Base-by-base conservation (phyloP, 2,888 invertebrate genomes). In the Cremastobaeus sp. region DNA sequence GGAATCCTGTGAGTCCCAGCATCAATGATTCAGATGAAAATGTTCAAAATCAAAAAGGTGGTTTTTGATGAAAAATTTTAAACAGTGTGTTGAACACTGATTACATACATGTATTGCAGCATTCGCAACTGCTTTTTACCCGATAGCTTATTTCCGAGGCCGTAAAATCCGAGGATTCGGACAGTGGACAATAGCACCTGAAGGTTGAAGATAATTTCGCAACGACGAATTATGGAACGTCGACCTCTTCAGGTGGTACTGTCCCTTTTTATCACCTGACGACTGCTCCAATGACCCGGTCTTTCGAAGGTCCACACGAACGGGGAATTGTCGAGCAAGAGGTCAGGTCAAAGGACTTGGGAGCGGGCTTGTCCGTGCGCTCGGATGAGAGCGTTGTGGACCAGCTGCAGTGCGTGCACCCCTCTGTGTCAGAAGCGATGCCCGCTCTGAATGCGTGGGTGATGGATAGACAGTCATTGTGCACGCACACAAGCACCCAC, bases 391-490 rank as follows among this genome's bases (percentile, higher is more conserved):
- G 43, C 25, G 45, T 11, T n/a, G 9, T 25, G 52, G 69, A 54
- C 75, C 77, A 76, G 76, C 75, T 77, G 77, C 73, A 39, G 28
- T 9, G 20, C 48, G 34, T 17, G 54, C 59, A 60, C 57, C 76
- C 77, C 68, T 70, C 64, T 41, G 18, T 30, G 41, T 21, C 50
- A n/a, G 52, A 54, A 55, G 45, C 71, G 69, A 71, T 74, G 55
- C 74, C 60, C 57, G 65, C 35, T 59, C 34, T 76, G 76, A 79
- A 79, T 76, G 78, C 78, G 80, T 83, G 85, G 85, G 85, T 86
- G 86, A 86, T 86, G 84, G 85, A 86, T 86, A 82, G 84, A 83
- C 79, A 79, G 80, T 82, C 77, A 81, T 81, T 78, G 80, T 82
- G 81, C 81, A 11, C 39, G n/a, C 25, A 50, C 32, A 57, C 68